Base-by-base conservation (phyloP, 2,888 invertebrate genomes). In the Hemicrepidius hirtus region DNA sequence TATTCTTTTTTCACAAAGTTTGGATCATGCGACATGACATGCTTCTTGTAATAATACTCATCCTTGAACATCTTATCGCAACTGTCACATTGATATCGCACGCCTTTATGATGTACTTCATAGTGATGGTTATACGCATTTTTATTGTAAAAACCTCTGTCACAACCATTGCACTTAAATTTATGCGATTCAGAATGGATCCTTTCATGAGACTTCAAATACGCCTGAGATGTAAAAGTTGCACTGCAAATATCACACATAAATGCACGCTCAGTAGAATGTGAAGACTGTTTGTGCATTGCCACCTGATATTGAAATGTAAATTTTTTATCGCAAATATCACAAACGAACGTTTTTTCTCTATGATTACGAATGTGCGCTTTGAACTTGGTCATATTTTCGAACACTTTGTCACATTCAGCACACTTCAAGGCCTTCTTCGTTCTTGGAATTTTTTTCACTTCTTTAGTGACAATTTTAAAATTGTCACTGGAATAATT, bases 371-470 rank as follows among this genome's bases (percentile, higher is more conserved):
- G 55, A 12, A 49, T 20, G 49, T 68, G 68, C 1, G 44, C 32
- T 37, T 41, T 57, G 18, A 71, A 59, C 57, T 37, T 64, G 7
- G 12, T 37, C 3, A 4, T 10, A 24, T 13, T 88, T 82, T 88
- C 88, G 73, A 89, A 89, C 16, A 88, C 88, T 81, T 89, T 89
- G 71, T 87, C 86, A 79, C 89, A 89, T 5, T 87, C 86, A 66
- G 87, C 87, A 79, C 89, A 89, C 16, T 62, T 46, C 24, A 57
- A 41, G 7, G 1, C 7, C 13, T 35, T 57, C 13, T 57, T 50
- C 9, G 1, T 18, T 3, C 1, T 7, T n/a, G n/a, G n/a, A 3
- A 7, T 3, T 6, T 10, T 18, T 46, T 7, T 9, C 1, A 9
- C 9, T 24, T 28, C 53, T 53, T 53, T 21, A 12, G 18, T 24